Percentiles rank a stretch among this genome's conserved stretches.
Conservation (phyloP, 2,888 invertebrate genomes). For the Pseudococcus jackbeardsleyi region DNA sequence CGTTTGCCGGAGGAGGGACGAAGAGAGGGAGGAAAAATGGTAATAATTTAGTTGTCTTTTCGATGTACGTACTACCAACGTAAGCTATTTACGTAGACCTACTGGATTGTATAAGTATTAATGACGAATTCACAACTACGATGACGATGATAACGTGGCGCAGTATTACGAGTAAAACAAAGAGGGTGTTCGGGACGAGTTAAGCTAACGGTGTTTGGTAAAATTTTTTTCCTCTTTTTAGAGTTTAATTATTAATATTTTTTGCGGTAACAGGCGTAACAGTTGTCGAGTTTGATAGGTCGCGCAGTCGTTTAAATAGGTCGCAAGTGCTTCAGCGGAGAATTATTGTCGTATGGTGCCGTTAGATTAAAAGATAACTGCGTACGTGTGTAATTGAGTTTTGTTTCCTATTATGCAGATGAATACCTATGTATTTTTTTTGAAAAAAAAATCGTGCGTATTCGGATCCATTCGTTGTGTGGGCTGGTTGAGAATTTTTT, state of each 20-base stretch:
- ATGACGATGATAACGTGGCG: not conserved
- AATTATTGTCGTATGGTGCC: not conserved
- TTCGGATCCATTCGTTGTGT: no score
- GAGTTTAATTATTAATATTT: slow-evolving; percentile 36
- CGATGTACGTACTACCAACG: not conserved
- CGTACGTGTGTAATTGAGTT: not conserved
- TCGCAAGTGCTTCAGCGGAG: slow-evolving; percentile 1
- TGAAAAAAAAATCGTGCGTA: no score
- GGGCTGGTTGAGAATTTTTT: no score
- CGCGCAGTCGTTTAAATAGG: slow-evolving; percentile 36
- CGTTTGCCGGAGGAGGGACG: not conserved
- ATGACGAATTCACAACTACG: not conserved
- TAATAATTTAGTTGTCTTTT: slow-evolving; percentile 45
- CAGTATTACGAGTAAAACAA: not conserved
- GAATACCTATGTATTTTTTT: not conserved
- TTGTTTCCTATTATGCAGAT: not conserved
- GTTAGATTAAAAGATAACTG: not conserved
- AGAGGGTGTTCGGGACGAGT: not conserved
- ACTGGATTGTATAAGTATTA: not conserved
- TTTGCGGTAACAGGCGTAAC: slow-evolving; percentile 30
- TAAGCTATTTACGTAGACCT: not conserved
- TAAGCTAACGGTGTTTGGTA: not conserved
- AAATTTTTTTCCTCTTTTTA: not conserved
- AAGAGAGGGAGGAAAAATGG: not conserved
- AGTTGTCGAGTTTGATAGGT: slow-evolving; percentile 38